Conservation (phyloP, 1,140 invertebrate genomes). For the Cotesia glomerata region DNA sequence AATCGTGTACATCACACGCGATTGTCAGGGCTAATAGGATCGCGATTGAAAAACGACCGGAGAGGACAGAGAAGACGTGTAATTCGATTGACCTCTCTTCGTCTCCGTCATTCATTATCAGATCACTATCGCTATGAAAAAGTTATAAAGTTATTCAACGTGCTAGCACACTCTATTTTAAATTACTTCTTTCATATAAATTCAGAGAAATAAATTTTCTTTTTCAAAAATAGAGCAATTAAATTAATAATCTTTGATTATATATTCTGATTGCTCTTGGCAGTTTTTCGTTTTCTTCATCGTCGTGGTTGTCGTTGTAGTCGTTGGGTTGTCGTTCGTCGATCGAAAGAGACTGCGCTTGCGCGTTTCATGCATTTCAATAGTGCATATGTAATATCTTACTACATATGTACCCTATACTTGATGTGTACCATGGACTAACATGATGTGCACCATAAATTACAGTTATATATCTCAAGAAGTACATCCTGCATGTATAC, state of each 20-base stretch:
- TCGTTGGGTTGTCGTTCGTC: neutral
- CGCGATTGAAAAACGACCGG: constrained; percentile 2
- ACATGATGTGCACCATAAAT: neutral
- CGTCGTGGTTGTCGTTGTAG: neutral
- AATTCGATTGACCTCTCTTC: constrained; percentile 21
- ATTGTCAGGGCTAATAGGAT: constrained; percentile 14
- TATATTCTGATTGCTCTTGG: too few relatives aligned
- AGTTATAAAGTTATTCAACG: neutral
- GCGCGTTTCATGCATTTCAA: constrained; percentile 1
- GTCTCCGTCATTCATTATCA: constrained; percentile 7
- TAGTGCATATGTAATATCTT: neutral
- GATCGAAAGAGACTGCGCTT: constrained; percentile 26
- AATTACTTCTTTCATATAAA: too few relatives aligned
- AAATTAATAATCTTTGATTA: too few relatives aligned
- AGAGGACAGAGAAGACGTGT: constrained; percentile 8
- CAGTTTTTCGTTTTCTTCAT: neutral
- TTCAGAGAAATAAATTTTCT: too few relatives aligned
- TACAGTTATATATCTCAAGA: neutral
- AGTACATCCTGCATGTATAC: neutral
- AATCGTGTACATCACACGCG: constrained; percentile 8
- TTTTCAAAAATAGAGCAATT: too few relatives aligned
- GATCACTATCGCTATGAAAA: neutral
- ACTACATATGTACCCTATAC: neutral
- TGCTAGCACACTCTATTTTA: neutral
- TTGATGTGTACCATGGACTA: neutral